Evolutionary conservation across 2,113 vertebrate species (phyloP).

Genomic region (Piprites chloris): DNA sequence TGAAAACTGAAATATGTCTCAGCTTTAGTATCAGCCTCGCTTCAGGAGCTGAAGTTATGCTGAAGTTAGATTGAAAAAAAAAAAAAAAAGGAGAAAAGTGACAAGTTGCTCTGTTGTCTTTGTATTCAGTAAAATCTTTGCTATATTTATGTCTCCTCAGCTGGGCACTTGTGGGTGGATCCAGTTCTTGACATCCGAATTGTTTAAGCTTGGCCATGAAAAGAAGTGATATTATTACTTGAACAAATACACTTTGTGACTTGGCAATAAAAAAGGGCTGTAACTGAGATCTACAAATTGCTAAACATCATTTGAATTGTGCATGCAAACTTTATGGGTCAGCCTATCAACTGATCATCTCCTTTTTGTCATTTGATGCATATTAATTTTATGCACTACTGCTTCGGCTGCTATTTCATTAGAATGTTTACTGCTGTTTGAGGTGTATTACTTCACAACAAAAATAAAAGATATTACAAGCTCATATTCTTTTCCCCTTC

Average conservation of each 20-base stretch:
- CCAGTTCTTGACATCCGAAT: background rate
- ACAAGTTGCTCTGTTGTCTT: background rate
- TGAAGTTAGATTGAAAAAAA: background rate
- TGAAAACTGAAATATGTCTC: background rate
- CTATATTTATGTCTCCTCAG: background rate
- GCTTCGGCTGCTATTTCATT: slow-evolving; percentile 53
- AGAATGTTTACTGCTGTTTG: slow-evolving; percentile 46
- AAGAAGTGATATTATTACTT: slow-evolving; percentile 5
- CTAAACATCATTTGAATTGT: slow-evolving; percentile 53
- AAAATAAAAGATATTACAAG: slow-evolving; percentile 34
- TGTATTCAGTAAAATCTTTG: background rate
- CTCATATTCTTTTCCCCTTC: background rate
- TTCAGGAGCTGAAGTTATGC: background rate
- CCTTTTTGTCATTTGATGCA: slow-evolving; percentile 49
- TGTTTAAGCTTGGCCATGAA: slow-evolving; percentile 17
- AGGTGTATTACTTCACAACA: slow-evolving; percentile 42
- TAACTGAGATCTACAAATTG: slow-evolving; percentile 28
- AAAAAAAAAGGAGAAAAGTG: background rate
- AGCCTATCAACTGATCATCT: slow-evolving; percentile 56
- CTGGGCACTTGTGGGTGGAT: background rate
- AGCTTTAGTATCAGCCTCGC: background rate
- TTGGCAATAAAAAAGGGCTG: slow-evolving; percentile 19
- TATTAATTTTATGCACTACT: slow-evolving; percentile 67
- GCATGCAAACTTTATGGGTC: slow-evolving; percentile 55
- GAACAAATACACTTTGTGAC: slow-evolving; percentile 38